These are phyloP conservation scores for Altica lythri DNA, from an alignment of 2,888 invertebrate genomes.

Conservation along the genomic window DNA sequence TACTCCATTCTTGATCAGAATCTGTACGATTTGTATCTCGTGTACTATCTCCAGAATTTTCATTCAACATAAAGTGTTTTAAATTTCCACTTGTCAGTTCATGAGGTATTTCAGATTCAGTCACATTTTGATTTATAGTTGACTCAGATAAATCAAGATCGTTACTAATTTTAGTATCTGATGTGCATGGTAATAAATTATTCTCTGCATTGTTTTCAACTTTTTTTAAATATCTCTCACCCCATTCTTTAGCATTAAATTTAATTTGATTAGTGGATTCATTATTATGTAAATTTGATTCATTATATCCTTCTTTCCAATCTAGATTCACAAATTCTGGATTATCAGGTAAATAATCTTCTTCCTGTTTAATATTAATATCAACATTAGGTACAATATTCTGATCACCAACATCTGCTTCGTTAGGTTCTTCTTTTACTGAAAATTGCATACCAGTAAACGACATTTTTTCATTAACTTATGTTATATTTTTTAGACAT, in stretches of 20 bases:
- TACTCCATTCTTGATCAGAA: constrained; percentile 24
- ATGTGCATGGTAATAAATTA: not conserved
- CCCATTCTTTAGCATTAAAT: constrained; percentile 16
- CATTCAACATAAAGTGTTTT: constrained; percentile 20
- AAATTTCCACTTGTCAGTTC: constrained; percentile 6
- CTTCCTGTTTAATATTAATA: constrained; percentile 18
- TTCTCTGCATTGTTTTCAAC: constrained; percentile 1
- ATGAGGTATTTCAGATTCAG: constrained; percentile 8
- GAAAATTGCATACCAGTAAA: constrained; percentile 36
- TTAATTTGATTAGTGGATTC: constrained; percentile 1
- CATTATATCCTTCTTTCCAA: constrained; percentile 11
- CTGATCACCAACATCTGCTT: constrained; percentile 10
- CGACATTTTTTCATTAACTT: constrained; percentile 48
- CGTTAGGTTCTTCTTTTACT: constrained; percentile 23
- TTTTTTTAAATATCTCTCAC: constrained; percentile 2
- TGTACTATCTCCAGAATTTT: constrained; percentile 19
- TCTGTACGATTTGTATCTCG: constrained; percentile 14
- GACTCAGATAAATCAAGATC: constrained; percentile 5
- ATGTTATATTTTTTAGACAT: constrained; percentile 4
- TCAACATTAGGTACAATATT: constrained; percentile 2
- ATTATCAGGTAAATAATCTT: constrained; percentile 21
- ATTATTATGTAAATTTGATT: not conserved
- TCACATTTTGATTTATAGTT: too few relatives aligned
- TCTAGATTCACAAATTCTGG: constrained; percentile 24
- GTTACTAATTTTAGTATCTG: constrained; percentile 4